A percentile compares a stretch with the other conserved stretches of the same genome.
Evolutionary conservation across 2,113 vertebrate genomes (phyloP).

Genomic region (Salvelinus alpinus): DNA sequence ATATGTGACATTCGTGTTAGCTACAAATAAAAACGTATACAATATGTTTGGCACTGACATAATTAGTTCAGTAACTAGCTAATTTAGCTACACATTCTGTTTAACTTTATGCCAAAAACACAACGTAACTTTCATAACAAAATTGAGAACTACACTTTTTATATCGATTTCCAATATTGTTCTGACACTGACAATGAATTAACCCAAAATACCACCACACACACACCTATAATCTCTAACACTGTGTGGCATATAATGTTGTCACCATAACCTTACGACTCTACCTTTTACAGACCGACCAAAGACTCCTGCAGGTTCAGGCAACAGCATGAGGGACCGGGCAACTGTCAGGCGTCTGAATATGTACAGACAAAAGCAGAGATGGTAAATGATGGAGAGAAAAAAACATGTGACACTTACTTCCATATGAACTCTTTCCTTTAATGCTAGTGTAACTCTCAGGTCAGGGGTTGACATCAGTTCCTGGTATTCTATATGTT

Average conservation of each 20-base stretch:
- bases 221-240: too few relatives aligned
- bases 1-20: too few relatives aligned
- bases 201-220: too few relatives aligned
- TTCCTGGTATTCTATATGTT: not conserved
- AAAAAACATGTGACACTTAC: not conserved
- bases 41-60: too few relatives aligned
- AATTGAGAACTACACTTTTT: too few relatives aligned
- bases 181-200: too few relatives aligned
- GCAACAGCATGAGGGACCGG: conserved; percentile 91
- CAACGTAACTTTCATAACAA: too few relatives aligned
- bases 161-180: too few relatives aligned
- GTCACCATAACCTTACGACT: not conserved
- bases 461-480: not conserved
- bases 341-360: conserved; percentile 93
- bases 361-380: conserved; percentile 96
- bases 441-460: not conserved
- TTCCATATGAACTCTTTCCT: not conserved
- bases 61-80: too few relatives aligned
- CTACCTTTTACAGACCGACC: conserved; percentile 79
- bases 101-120: too few relatives aligned
- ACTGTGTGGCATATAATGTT: not conserved
- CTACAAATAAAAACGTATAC: too few relatives aligned
- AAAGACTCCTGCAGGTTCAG: conserved; percentile 74
- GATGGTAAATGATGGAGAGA: conserved; percentile 78
- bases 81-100: too few relatives aligned